Conservation (phyloP, 2,888 invertebrate species). For the Chymomyza procnemis region DNA sequence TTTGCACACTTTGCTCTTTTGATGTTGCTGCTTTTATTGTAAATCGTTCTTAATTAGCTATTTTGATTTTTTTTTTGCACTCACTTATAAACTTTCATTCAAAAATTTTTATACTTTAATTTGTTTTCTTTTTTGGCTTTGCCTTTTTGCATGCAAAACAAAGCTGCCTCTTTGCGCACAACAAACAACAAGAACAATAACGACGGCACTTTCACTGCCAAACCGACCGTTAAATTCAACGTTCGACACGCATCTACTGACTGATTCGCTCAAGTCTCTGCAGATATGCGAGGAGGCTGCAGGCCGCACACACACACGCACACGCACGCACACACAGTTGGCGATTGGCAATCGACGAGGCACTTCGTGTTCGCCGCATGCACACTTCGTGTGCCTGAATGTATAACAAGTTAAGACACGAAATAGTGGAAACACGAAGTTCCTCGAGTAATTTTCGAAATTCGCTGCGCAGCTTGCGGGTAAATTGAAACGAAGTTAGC, state of each 20-base stretch:
- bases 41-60: neutral
- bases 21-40: neutral
- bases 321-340: conserved; percentile 33
- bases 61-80: neutral
- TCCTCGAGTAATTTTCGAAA: conserved; percentile 20
- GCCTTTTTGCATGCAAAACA: neutral
- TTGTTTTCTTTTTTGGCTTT: neutral
- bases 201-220: conserved; percentile 66
- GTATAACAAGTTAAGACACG: conserved; percentile 26
- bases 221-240: conserved; percentile 77
- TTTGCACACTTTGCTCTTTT: conserved; percentile 1
- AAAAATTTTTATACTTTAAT: too few relatives aligned
- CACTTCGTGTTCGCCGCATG: conserved; percentile 30
- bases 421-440: conserved; percentile 2
- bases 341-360: neutral
- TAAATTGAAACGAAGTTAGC: conserved; percentile 28
- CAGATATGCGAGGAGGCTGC: conserved; percentile 65
- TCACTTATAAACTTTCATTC: neutral
- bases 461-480: neutral
- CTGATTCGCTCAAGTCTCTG: conserved; percentile 57
- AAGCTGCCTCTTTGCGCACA: neutral
- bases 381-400: conserved; percentile 33
- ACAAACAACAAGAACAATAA: neutral
- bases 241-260: conserved; percentile 76
- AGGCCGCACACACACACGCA: conserved; percentile 38